Evolutionary conservation across 2,797 vertebrate species (phyloP).

Genomic region (Harpagifer antarcticus): DNA sequence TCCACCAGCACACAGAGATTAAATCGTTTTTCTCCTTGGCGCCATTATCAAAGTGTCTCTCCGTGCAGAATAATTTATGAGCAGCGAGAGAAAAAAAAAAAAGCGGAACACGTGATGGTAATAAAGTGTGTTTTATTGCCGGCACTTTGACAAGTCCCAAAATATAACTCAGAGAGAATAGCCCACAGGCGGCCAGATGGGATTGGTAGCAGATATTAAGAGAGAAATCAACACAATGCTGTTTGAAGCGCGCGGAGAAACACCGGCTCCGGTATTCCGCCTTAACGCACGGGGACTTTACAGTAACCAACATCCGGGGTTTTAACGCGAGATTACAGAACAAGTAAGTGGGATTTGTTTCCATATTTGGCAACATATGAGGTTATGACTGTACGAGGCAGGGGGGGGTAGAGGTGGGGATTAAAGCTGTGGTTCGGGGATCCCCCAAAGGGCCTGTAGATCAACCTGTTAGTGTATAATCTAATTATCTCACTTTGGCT

Average conservation of each 20-base stretch:
- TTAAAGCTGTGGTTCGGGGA: slow-evolving; percentile 45
- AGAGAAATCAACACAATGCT: slow-evolving; percentile 74
- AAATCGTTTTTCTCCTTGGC: slow-evolving; percentile 57
- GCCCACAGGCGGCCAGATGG: slow-evolving; percentile 78
- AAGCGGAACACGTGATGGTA: slow-evolving; percentile 93
- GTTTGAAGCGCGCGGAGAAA: slow-evolving; percentile 50
- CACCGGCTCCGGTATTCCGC: slow-evolving; percentile 8
- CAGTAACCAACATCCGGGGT: neutral
- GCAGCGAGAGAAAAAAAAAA: slow-evolving; percentile 75
- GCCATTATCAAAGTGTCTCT: slow-evolving; percentile 83
- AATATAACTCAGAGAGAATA: slow-evolving; percentile 94
- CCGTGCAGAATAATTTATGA: slow-evolving; percentile 93
- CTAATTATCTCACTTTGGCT: slow-evolving; percentile 28
- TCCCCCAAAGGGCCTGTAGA: slow-evolving; percentile 36
- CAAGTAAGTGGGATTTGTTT: slow-evolving; percentile 68
- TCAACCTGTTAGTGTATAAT: slow-evolving; percentile 65
- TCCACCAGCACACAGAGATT: slow-evolving; percentile 31
- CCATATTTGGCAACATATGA: slow-evolving; percentile 73
- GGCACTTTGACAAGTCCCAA: slow-evolving; percentile 94
- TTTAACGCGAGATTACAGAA: slow-evolving; percentile 61
- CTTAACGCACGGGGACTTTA: slow-evolving; percentile 51
- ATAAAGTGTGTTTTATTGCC: slow-evolving; percentile 99
- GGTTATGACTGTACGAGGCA: slow-evolving; percentile 57
- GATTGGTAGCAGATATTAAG: slow-evolving; percentile 70
- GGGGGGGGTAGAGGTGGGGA: slow-evolving; percentile 3